Percentiles rank a stretch among this genome's conserved stretches.
Evolutionary conservation across 35 echinoderm and acorn worm genomes (phyloP).

Genomic region (Stichopus chloronotus): DNA sequence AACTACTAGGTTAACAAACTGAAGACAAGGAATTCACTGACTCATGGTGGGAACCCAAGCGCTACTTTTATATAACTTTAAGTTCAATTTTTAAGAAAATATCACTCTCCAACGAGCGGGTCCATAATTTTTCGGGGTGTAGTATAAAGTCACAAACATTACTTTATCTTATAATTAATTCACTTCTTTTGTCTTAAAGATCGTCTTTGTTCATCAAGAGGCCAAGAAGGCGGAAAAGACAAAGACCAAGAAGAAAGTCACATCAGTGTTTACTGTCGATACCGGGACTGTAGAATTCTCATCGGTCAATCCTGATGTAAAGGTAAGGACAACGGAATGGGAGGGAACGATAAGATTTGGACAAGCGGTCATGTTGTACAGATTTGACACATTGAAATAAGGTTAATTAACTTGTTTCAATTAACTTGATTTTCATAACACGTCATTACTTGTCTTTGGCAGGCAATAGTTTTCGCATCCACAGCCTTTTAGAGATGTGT

Average conservation of each 20-base stretch:
- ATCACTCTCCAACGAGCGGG: no score
- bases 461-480: neutral
- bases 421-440: neutral
- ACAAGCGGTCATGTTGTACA: neutral
- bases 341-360: neutral
- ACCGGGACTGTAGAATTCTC: constrained; percentile 9
- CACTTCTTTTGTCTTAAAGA: neutral
- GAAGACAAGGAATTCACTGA: no score
- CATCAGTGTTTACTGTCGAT: constrained; percentile 13
- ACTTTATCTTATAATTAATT: no score
- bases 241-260: neutral
- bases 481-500: neutral
- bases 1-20: no score
- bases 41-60: no score
- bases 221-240: constrained; percentile 1
- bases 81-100: no score
- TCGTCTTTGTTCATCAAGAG: constrained; percentile 1
- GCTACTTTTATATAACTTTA: no score
- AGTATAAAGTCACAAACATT: no score
- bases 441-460: neutral
- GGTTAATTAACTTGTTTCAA: neutral
- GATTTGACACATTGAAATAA: neutral
- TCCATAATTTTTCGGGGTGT: no score
- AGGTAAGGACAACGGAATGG: neutral
- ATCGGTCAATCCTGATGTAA: constrained; percentile 12